These are phyloP conservation scores for Camptogramma bilineatum DNA, from an alignment of 2,888 invertebrate species.

Conservation along the genomic window DNA sequence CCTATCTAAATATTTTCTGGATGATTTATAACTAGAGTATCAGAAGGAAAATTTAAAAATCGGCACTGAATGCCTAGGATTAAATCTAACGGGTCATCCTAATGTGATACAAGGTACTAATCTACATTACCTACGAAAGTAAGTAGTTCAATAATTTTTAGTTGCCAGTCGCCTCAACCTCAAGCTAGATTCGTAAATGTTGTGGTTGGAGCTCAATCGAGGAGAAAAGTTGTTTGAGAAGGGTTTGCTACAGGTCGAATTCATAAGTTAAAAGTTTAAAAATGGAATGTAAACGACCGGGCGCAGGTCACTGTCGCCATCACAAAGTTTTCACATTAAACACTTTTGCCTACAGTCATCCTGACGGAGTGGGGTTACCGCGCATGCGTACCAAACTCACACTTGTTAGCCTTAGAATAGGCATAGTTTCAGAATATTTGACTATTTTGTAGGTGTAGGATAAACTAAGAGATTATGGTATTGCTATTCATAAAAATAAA, in stretches of 20 bases:
- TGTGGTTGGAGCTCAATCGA: background rate
- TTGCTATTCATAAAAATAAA: conserved; percentile 40
- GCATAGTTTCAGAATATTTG: conserved; percentile 34
- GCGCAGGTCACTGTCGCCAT: conserved; percentile 58
- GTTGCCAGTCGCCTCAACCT: no score
- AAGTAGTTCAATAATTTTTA: background rate
- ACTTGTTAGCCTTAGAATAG: conserved; percentile 50
- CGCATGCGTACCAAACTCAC: conserved; percentile 59
- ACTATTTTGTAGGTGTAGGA: background rate
- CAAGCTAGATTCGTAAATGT: background rate
- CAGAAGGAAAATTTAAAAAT: no score
- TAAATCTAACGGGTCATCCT: no score
- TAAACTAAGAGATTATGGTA: conserved; percentile 18
- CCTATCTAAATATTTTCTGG: no score
- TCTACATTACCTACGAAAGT: background rate
- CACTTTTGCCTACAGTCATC: conserved; percentile 60
- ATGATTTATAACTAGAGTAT: no score
- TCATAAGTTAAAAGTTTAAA: conserved; percentile 44
- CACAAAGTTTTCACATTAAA: conserved; percentile 70
- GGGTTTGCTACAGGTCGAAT: conserved; percentile 22
- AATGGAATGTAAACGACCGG: conserved; percentile 57
- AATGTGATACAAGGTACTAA: background rate
- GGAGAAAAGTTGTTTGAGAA: background rate
- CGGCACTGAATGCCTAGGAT: no score
- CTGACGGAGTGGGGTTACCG: conserved; percentile 45